Evolutionary conservation across 2,113 vertebrate genomes (phyloP).

Genomic region (Nycticebus coucang): DNA sequence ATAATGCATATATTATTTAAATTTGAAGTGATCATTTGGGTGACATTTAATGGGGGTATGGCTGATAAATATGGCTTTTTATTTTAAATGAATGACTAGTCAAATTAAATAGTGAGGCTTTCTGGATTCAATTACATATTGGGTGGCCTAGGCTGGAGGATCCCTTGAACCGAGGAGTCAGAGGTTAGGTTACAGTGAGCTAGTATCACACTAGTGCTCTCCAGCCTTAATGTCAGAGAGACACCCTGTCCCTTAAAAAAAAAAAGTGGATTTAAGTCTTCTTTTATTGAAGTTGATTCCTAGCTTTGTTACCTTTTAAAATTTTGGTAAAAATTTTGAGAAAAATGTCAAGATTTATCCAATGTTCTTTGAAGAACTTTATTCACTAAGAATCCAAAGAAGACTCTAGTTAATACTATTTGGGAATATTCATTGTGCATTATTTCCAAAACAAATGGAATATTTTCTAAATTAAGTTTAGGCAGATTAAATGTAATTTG

Average conservation of each 20-base stretch:
- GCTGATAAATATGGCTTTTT: conserved; percentile 52
- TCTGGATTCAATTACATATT: conserved; percentile 59
- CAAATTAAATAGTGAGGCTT: conserved; percentile 31
- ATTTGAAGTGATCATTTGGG: conserved; percentile 32
- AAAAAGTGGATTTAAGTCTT: background rate
- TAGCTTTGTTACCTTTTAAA: background rate
- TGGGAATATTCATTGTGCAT: background rate
- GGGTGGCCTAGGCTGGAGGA: too few species aligned
- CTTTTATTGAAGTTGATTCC: background rate
- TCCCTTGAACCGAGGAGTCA: too few species aligned
- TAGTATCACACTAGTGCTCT: too few species aligned
- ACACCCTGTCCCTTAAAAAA: too few species aligned
- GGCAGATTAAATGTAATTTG: background rate
- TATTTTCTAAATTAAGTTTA: background rate
- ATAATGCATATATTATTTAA: conserved; percentile 47
- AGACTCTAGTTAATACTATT: too few species aligned
- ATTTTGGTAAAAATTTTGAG: background rate
- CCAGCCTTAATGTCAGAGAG: too few species aligned
- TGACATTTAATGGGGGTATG: conserved; percentile 53
- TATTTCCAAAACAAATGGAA: background rate
- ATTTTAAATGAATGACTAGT: conserved; percentile 8
- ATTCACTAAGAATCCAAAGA: background rate
- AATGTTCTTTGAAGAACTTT: background rate
- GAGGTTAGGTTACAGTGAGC: too few species aligned
- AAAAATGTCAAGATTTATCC: background rate